Evolutionary conservation across 1,140 invertebrate species (phyloP).

Genomic region (Centruroides vittatus): DNA sequence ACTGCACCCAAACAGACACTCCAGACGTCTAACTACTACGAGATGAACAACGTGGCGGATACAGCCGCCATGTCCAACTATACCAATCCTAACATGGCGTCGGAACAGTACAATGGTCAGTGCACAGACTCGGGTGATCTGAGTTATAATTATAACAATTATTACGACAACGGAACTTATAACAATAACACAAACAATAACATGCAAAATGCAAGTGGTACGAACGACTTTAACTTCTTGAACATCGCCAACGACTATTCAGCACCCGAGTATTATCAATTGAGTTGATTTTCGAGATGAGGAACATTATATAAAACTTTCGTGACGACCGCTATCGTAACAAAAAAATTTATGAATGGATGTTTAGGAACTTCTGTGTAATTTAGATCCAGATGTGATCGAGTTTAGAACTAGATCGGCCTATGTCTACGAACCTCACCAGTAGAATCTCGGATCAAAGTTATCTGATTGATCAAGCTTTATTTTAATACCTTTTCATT

Average conservation of each 20-base stretch:
- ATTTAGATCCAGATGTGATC: too few relatives aligned
- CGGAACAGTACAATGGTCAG: slow-evolving; percentile 8
- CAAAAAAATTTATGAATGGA: too few relatives aligned
- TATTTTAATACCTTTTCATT: too few relatives aligned
- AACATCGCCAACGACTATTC: slow-evolving; percentile 14
- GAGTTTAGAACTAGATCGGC: too few relatives aligned
- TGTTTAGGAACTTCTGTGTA: too few relatives aligned
- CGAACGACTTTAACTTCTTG: slow-evolving; percentile 16
- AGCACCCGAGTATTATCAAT: slow-evolving; percentile 14
- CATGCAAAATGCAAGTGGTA: slow-evolving; percentile 2
- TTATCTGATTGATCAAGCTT: too few relatives aligned
- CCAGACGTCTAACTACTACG: slow-evolving; percentile 12
- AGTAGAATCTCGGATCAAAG: too few relatives aligned
- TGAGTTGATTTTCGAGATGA: slow-evolving; percentile 5
- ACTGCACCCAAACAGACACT: slow-evolving; percentile 16
- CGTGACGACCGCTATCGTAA: too few relatives aligned
- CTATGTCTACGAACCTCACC: too few relatives aligned
- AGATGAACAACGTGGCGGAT: slow-evolving; percentile 11
- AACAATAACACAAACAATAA: slow-evolving; percentile 1
- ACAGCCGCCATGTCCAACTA: slow-evolving; percentile 13
- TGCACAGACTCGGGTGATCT: slow-evolving; percentile 10
- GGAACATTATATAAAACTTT: too few relatives aligned
- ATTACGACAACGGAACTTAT: slow-evolving; percentile 4
- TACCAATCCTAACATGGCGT: slow-evolving; percentile 1
- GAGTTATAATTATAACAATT: slow-evolving; percentile 12